A percentile compares a stretch with the other conserved stretches of the same genome.
These are phyloP conservation scores for Monomorium pharaonis DNA, from an alignment of 1,140 invertebrate genomes.

Conservation along the genomic window DNA sequence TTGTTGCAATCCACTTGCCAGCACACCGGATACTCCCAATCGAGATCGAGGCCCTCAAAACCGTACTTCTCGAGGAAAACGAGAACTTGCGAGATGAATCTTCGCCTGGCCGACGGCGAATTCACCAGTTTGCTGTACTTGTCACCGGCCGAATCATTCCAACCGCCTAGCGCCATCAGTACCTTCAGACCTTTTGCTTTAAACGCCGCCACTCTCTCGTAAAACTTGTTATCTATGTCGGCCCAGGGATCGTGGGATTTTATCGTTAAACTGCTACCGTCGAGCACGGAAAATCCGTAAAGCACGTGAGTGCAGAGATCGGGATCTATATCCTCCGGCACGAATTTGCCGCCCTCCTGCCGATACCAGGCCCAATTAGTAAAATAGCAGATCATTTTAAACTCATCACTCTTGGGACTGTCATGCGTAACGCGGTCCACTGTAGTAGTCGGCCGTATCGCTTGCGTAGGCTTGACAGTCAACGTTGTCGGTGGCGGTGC, in stretches of 20 bases:
- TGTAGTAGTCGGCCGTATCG: conserved; percentile 15
- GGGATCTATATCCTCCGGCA: conserved; percentile 88
- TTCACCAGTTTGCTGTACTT: conserved; percentile 88
- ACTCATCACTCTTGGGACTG: conserved; percentile 77
- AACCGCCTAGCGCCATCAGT: conserved; percentile 87
- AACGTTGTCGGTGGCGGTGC: conserved; percentile 61
- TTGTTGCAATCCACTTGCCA: conserved; percentile 92
- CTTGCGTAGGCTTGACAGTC: not conserved
- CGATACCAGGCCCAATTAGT: conserved; percentile 89
- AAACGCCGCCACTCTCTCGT: conserved; percentile 86
- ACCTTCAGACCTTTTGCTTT: conserved; percentile 87
- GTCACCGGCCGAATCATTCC: conserved; percentile 88
- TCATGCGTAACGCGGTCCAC: conserved; percentile 21
- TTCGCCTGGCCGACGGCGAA: conserved; percentile 81
- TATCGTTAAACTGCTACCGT: conserved; percentile 85
- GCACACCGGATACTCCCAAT: conserved; percentile 89
- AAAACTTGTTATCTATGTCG: conserved; percentile 88
- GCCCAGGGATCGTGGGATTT: conserved; percentile 88
- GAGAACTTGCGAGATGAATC: conserved; percentile 86
- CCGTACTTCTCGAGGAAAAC: conserved; percentile 86
- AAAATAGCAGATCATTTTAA: conserved; percentile 88
- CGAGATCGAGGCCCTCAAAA: conserved; percentile 88
- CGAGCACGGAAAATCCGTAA: conserved; percentile 89
- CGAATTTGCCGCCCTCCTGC: conserved; percentile 86
- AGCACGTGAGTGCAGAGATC: conserved; percentile 89